A percentile compares a stretch with the other conserved stretches of the same genome.
Conservation (phyloP, 2,888 invertebrate genomes). For the Sisyra terminalis region DNA sequence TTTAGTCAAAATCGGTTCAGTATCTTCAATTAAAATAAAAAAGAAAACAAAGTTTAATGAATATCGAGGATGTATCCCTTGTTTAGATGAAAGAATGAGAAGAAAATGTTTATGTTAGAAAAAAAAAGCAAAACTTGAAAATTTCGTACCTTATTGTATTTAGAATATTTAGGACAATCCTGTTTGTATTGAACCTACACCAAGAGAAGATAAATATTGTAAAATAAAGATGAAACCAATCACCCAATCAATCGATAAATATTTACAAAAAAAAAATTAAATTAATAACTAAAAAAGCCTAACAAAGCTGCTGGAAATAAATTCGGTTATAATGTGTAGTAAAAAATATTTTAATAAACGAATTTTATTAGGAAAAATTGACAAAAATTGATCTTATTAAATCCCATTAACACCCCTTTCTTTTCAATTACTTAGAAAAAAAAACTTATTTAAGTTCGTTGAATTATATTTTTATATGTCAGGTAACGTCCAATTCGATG, state of each 20-base stretch:
- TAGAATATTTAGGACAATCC: slow-evolving; percentile 26
- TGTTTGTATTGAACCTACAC: slow-evolving; percentile 30
- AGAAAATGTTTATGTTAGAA: slow-evolving; percentile 2
- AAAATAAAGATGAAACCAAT: slow-evolving; percentile 9
- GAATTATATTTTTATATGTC: too few species aligned
- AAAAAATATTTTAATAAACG: too few species aligned
- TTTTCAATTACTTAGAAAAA: too few species aligned
- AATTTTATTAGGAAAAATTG: too few species aligned
- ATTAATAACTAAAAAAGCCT: neutral
- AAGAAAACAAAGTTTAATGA: neutral
- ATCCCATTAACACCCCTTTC: too few species aligned
- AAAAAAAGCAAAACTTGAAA: slow-evolving; percentile 8
- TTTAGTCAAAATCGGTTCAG: neutral
- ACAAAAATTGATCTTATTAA: too few species aligned
- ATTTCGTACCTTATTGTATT: slow-evolving; percentile 23
- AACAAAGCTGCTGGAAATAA: too few species aligned
- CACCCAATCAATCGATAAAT: slow-evolving; percentile 3
- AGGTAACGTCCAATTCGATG: too few species aligned
- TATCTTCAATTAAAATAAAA: neutral
- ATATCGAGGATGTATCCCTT: neutral
- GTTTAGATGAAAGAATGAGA: neutral
- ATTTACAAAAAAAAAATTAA: neutral
- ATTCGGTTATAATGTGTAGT: neutral
- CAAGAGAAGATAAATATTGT: slow-evolving; percentile 21
- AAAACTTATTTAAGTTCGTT: too few species aligned